Conservation (phyloP, 2,797 vertebrate species). For the Gambelia wislizenii region DNA sequence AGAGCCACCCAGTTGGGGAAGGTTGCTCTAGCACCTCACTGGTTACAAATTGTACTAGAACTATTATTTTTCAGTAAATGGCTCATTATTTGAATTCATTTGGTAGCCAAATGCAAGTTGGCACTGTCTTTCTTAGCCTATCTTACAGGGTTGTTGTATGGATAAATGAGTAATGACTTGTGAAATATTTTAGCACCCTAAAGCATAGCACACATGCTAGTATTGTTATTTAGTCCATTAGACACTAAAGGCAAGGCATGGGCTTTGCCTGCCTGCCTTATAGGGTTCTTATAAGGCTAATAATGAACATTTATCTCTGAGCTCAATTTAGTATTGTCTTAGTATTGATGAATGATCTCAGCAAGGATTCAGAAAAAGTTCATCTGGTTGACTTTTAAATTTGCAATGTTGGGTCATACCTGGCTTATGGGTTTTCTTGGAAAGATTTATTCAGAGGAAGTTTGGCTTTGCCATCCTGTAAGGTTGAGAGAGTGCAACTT, state of each 20-base stretch:
- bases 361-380: neutral
- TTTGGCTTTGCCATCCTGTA: too few species aligned
- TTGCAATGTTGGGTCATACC: neutral
- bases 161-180: neutral
- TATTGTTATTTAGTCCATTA: neutral
- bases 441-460: too few species aligned
- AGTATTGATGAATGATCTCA: neutral
- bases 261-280: neutral
- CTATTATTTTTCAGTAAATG: slow-evolving; percentile 1
- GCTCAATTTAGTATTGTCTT: neutral
- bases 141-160: neutral
- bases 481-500: too few species aligned
- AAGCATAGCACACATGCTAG: neutral
- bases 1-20: neutral
- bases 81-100: neutral
- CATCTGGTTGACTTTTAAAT: neutral
- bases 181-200: neutral
- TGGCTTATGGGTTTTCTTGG: too few species aligned
- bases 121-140: neutral
- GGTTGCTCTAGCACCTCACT: neutral
- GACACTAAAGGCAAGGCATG: neutral
- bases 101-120: neutral
- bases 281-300: neutral
- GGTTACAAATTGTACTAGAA: neutral
- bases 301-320: neutral